Base-by-base conservation (phyloP, 1,140 invertebrate genomes). In the Asobara japonica region DNA sequence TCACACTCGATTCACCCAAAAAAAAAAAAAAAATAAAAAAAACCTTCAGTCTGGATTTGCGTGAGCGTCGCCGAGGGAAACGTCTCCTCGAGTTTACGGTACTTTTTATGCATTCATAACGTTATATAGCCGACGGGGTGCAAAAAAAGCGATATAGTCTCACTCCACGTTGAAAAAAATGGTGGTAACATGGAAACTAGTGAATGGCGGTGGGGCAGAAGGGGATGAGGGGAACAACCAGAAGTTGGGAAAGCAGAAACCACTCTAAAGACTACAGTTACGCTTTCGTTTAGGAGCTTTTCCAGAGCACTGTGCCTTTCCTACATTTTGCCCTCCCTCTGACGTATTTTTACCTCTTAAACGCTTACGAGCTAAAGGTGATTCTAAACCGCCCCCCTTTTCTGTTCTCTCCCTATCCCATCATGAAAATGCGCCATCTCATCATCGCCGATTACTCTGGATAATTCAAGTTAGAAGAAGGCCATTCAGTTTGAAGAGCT, bases 101-200 rank as follows among this genome's bases (percentile, higher is more conserved):
- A 76, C 73, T 78, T 80, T 81, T 82, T 80, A 83, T 79, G 76
- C 80, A 83, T 83, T 82, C 81, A 81, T 82, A 80, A 80, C 75
- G 77, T 78, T 80, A 79, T 79, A 82, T 76, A 65, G 74, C 51
- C 68, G 18, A 60, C 60, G 69, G 67, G 73, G 31, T 36, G 38
- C n/a, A 65, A 48, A 60, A 29, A 31, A 36, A 18, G 45, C 29
- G 41, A 33, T 69, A 56, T 51, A 33, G 25, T 71, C 45, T 25
- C 30, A 36, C 27, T 29, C 70, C 13, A 13, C 60, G 65, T 3
- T 27, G n/a, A 29, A 30, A 41, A 41, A 62, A 62, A 16, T 56
- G 71, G 45, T 45, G 70, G 62, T 67, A 72, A 29, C 51, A 27
- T 69, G 45, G 66, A 69, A 69, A 69, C 30, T 62, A 62, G 27